Evolutionary conservation across 2,888 invertebrate genomes (phyloP).

Genomic region (Drosophila rubida): DNA sequence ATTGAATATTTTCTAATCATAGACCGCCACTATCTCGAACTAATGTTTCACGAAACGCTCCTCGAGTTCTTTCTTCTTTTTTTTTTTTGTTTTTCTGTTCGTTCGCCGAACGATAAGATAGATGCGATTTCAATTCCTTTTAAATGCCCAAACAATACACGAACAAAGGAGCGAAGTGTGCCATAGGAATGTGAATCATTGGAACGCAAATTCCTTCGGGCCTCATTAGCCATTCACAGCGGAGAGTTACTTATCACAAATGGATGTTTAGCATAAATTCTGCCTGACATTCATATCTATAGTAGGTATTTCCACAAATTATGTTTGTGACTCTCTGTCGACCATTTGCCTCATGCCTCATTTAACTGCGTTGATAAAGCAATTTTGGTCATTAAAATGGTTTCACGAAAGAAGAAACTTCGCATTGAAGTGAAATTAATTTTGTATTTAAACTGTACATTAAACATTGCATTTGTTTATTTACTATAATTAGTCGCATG

Average conservation of each 20-base stretch:
- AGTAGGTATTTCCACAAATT: conserved; percentile 3
- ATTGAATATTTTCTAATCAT: conserved; percentile 35
- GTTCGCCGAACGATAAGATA: conserved; percentile 31
- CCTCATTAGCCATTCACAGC: conserved; percentile 38
- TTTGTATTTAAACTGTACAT: conserved; percentile 39
- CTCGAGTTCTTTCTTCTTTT: conserved; percentile 7
- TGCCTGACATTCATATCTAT: conserved; percentile 1
- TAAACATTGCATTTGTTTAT: conserved; percentile 46
- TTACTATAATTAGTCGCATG: conserved; percentile 59
- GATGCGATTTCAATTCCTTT: conserved; percentile 18
- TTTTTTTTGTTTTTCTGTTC: neutral
- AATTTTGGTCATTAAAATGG: conserved; percentile 2
- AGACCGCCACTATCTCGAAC: conserved; percentile 19
- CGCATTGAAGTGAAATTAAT: conserved; percentile 4
- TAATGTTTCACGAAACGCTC: conserved; percentile 32
- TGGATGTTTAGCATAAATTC: conserved; percentile 45
- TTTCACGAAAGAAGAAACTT: conserved; percentile 2
- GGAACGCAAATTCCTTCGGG: conserved; percentile 16
- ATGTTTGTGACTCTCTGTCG: conserved; percentile 4
- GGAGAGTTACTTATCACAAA: conserved; percentile 46
- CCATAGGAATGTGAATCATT: conserved; percentile 29
- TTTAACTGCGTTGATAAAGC: conserved; percentile 14
- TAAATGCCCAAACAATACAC: conserved; percentile 1
- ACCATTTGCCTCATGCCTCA: conserved; percentile 3
- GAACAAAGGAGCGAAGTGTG: conserved; percentile 38